Percentiles rank a stretch among this genome's conserved stretches.
Conservation (phyloP, 2,113 vertebrate species). For the Melospiza georgiana region DNA sequence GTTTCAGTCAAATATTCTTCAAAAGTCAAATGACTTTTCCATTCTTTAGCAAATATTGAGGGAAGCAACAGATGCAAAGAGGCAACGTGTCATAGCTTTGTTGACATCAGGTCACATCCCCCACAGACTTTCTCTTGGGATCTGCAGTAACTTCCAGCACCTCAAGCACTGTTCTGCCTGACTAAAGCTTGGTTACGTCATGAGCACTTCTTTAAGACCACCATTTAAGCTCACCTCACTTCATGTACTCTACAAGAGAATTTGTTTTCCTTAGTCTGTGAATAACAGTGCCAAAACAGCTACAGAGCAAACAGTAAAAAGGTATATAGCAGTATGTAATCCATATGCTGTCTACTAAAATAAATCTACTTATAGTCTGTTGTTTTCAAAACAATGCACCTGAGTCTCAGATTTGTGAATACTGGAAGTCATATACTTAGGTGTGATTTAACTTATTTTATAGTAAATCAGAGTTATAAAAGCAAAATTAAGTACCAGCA, state of each 20-base stretch:
- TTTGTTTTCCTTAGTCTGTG: not conserved
- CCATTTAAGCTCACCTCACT: not conserved
- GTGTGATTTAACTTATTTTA: not conserved
- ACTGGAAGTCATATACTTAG: fast-evolving
- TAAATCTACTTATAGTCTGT: not conserved
- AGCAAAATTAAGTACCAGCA: not conserved
- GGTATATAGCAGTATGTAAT: not conserved
- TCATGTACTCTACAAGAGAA: not conserved
- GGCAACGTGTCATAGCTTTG: not conserved
- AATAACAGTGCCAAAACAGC: not conserved
- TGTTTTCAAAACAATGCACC: not conserved
- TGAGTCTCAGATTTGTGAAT: not conserved
- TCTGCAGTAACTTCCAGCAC: not conserved
- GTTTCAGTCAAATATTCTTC: not conserved
- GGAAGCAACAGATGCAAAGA: not conserved
- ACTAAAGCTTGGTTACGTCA: not conserved
- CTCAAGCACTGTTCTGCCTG: not conserved
- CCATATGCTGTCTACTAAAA: not conserved
- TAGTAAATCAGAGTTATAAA: not conserved
- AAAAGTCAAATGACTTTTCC: not conserved
- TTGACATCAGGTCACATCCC: not conserved
- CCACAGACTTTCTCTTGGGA: not conserved
- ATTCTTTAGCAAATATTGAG: not conserved
- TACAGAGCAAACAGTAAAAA: not conserved
- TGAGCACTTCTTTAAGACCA: not conserved